Evolutionary conservation across 64 coral and sea anemone genomes (phyloP), one percentile per base, ranked within the genome.

Genomic region (Montipora cactus): DNA sequence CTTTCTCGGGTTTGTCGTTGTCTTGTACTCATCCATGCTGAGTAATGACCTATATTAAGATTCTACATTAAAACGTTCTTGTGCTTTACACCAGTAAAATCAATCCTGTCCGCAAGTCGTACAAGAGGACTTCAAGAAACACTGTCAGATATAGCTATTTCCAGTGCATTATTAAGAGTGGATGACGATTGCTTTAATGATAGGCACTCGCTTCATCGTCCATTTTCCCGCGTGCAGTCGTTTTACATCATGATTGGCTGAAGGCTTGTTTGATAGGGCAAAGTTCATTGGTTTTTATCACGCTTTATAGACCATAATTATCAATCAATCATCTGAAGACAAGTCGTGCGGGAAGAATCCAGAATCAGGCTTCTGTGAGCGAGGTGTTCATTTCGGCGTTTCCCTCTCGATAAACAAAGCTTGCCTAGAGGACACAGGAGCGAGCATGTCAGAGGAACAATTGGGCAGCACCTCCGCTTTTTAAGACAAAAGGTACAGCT

Each of bases 351-450:
- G 11, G 82, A 48, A 2, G 82, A 86, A 64, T 86, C 82, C 82
- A 86, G 22, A 49, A 47, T 86, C 82, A 86, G 62, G 64, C 82
- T 0, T 86, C 82, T 23, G 81, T 48, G 81, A 84, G 28, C 19
- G 82, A 11, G 82, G 46, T 20, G 47, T 50, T 72, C 18, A 86
- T 8, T 18, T 86, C 82, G 47, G 64, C 44, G 18, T 68, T 68
- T 71, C 66, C 82, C 50, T 50, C 82, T 51, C 47, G 46, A 14
- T 49, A 86, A 71, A 86, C 3, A 51, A 86, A 19, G 66, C 66
- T 72, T 59, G 82, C 82, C 82, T 86, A 86, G 16, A 86, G 82
- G 66, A 23, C 70, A 19, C 62, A 86, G 67, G 82, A 86, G 82
- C 45, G 46, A 49, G 45, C 44, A 46, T 49, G 47, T 78, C 53